Base-by-base conservation (phyloP, 2,113 vertebrate genomes). In the Physeter macrocephalus region DNA sequence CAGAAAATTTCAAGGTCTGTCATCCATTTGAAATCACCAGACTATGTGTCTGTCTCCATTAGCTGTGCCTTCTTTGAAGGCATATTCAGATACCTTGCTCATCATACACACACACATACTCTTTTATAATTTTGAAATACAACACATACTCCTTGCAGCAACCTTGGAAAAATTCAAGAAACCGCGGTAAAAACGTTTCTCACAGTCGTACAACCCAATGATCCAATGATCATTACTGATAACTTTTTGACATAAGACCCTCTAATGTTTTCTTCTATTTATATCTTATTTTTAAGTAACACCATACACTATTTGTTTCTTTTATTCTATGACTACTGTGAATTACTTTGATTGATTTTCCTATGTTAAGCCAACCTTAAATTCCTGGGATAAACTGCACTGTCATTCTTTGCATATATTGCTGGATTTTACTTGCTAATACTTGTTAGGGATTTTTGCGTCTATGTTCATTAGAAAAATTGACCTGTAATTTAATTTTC, bases 1-100 rank as follows among this genome's bases (percentile, higher is more conserved):
- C 71, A 88, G 54, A 95, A 71, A 88, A 69, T 67, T 95, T 72
- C 93, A 83, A 96, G 81, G 87, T 54, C 41, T 4, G 84, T 87
- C 34, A 34, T 34, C 31, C 77, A 6, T 61, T 72, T 93, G 43
- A 88, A 75, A 88, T 80, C 31, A 54, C 8, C 1, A 41, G 29
- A 78, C 29, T 49, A 13, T 57, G 8, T 43, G 7, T 36, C 49
- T 62, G 25, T 43, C 25, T 39, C 59, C 64, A 17, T 71, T 46
- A 64, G 49, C 41, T 59, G 71, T 87, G 49, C 29, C 14, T 8
- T 83, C 49, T 69, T 41, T 57, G 69, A n/a, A 93, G 46, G 46
- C 15, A 36, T 94, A 92, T 77, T 89, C 52, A 59, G 66, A 78
- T 88, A 31, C 10, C 25, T 81, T 83, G 39, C 59, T 86, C 2